phyloP scores from a whole-genome alignment of 2,797 vertebrate species.

The Gymnopithys bicolor region DNA sequence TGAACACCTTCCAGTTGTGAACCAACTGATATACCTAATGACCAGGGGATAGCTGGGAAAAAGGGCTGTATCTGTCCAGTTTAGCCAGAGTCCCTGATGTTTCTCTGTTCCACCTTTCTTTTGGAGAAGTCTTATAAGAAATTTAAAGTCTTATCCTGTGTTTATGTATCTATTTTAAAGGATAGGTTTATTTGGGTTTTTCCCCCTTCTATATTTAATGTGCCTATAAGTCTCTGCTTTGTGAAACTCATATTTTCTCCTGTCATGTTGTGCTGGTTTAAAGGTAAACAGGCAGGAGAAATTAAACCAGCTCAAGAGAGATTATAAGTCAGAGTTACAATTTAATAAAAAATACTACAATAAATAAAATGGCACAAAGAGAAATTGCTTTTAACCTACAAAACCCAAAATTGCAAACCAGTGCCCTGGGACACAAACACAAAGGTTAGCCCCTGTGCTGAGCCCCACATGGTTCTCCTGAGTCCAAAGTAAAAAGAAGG shows the following conservation, averaged over 20 bases:
- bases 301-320: too few relatives aligned
- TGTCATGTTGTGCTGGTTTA: background rate
- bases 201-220: background rate
- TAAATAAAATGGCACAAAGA: too few relatives aligned
- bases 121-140: background rate
- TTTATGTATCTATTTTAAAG: background rate
- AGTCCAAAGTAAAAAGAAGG: too few relatives aligned
- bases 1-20: background rate
- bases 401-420: too few relatives aligned
- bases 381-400: too few relatives aligned
- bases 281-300: too few relatives aligned
- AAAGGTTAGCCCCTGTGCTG: too few relatives aligned
- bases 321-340: too few relatives aligned
- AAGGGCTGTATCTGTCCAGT: background rate
- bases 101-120: background rate
- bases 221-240: background rate
- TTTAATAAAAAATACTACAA: too few relatives aligned
- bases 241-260: background rate
- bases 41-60: background rate
- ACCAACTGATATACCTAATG: background rate
- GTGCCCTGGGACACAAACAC: too few relatives aligned
- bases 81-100: background rate
- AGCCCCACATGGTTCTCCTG: too few relatives aligned
- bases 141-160: background rate
- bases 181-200: background rate